Conservation (phyloP, 2,888 invertebrate species). For the Harpagoxenus sublaevis region DNA sequence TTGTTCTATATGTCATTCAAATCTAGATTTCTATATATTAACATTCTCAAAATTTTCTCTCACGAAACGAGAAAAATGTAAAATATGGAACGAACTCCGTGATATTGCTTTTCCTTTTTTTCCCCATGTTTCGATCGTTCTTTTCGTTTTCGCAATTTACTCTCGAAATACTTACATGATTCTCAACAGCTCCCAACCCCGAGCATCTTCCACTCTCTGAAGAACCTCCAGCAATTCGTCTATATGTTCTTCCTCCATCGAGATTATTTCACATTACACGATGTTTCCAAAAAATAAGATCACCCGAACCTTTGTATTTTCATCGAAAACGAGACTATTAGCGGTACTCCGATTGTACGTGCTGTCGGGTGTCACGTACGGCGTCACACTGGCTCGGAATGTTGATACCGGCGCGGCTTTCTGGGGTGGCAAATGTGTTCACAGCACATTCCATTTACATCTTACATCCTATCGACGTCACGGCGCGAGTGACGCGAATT, state of each 20-base stretch:
- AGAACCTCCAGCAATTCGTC: not conserved
- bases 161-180: constrained; percentile 44
- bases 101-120: not conserved
- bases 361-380: constrained; percentile 19
- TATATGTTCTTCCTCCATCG: not conserved
- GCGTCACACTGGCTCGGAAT: constrained; percentile 50
- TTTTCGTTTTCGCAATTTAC: not conserved
- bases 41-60: not conserved
- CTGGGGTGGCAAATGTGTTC: constrained; percentile 35
- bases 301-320: not conserved
- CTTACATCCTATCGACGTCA: constrained; percentile 67
- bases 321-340: constrained; percentile 3
- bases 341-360: not conserved
- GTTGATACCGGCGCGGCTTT: constrained; percentile 47
- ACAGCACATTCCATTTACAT: constrained; percentile 62
- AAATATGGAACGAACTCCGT: not conserved
- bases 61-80: not conserved
- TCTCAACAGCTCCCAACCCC: not conserved
- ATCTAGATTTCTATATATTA: not conserved
- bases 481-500: constrained; percentile 53
- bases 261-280: not conserved
- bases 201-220: constrained; percentile 15
- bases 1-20: not conserved
- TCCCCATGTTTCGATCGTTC: not conserved
- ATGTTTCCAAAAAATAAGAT: not conserved